Base-by-base conservation (phyloP, 2,888 invertebrate genomes). In the Sesia bembeciformis region DNA sequence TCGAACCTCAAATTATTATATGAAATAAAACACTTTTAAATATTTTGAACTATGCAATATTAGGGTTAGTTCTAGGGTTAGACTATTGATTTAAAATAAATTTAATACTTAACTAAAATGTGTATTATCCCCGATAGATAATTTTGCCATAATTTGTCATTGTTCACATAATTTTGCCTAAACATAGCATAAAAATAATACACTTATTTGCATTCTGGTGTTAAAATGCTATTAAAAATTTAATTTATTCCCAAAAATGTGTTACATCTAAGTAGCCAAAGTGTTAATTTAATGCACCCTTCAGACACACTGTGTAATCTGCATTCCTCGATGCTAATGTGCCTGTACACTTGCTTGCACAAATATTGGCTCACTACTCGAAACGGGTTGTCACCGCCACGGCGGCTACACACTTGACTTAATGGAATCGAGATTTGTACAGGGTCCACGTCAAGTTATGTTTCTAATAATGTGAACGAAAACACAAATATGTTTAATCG, bases 351-450 rank as follows among this genome's bases (percentile, higher is more conserved):
- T 81, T 65, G 72, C 72, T 64, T 68, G 65, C 60, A 68, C 84
- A 81, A 89, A 89, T 85, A 86, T 89, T 89, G 77, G 76, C 77
- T 60, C 61, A 66, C 63, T 74, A 70, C 88, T 89, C 76, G 66
- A 83, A 74, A 68, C 73, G 73, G 77, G 78, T 76, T 86, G 86
- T 87, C 81, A 76, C 62, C 67, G 76, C 62, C 84, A 85, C 69
- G 70, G 60, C 61, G 62, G 64, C 65, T 63, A 61, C 56, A 54
- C 66, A 67, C 80, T 82, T 76, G 78, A 81, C 76, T 82, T 85
- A 83, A 86, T 85, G 84, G 81, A 80, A 78, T 68, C 68, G 46
- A 8, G 8, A 46, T 8, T 46, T 46, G n/a, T 8, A 41, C n/a
- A 46, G 23, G 23, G 23, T 23, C 23, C 23, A 23, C 23, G 23